Conservation (phyloP, 2,113 vertebrate species). For the Picathartes gymnocephalus region DNA sequence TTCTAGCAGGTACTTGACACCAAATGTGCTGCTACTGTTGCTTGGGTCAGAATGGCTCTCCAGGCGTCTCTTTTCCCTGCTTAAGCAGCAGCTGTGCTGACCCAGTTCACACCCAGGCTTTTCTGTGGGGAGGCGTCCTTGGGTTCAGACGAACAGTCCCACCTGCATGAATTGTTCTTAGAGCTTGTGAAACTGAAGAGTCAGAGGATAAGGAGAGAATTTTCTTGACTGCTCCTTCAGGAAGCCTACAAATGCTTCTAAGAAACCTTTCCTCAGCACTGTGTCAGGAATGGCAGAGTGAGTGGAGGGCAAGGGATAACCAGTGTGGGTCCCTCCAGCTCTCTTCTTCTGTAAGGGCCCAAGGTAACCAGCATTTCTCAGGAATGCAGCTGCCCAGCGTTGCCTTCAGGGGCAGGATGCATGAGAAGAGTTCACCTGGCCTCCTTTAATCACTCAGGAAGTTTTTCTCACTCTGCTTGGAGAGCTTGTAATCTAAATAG, state of each 20-base stretch:
- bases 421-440: not conserved
- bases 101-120: not conserved
- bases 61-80: rapidly evolving
- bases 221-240: not conserved
- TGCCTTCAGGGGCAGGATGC: not conserved
- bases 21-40: not conserved
- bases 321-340: not conserved
- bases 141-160: not conserved
- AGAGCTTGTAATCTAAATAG: not conserved
- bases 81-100: not conserved
- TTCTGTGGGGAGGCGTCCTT: not conserved
- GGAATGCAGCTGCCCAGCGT: not conserved
- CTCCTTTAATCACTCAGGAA: not conserved
- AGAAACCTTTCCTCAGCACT: not conserved
- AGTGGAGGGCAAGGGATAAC: not conserved
- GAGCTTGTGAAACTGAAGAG: not conserved
- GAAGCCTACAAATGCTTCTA: not conserved
- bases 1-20: not conserved
- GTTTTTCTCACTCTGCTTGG: not conserved
- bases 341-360: not conserved
- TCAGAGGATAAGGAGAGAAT: not conserved
- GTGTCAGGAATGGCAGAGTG: not conserved
- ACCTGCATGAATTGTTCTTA: not conserved
- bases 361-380: not conserved
- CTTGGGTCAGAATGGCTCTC: not conserved